Base-by-base conservation (phyloP, 2,113 vertebrate genomes). In the Pteruthius melanotis region DNA sequence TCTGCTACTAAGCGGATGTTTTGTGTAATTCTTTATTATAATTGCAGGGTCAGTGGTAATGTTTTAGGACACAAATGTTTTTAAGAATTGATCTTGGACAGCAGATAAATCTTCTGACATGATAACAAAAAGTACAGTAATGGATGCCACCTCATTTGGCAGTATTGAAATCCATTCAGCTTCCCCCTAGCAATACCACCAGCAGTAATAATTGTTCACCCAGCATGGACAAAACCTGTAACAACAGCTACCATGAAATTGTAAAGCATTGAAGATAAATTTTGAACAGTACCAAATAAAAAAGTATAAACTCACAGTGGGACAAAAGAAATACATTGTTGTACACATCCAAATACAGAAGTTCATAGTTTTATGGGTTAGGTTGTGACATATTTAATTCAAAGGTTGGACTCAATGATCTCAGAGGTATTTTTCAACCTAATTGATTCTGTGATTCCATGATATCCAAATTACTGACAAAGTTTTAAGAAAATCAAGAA, bases 191-290 rank as follows among this genome's bases (percentile, higher is more conserved):
- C 13, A 71, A 63, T 40, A 15, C 8, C 11, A 66, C 11, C 49
- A 28, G 21, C 21, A 60, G 35, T n/a, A 66, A 54, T 33, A 66
- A 69, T 20, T 76, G 61, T 45, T 88, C 35, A 60, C 7, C 6
- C 27, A 35, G 18, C 15, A 33, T 3, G 1, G 21, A 49, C 47
- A 88, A 79, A 79, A 74, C 23, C 26, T 0, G 0, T 42, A 65
- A 49, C 23, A 72, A 19, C 56, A 57, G 4, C 18, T 56, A 30
- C 6, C 18, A 35, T 7, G 21, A 52, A 35, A 42, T n/a, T 54
- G 49, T 54, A 68, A 45, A 71, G 44, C 39, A 56, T 0, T 61
- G 59, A 85, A 78, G 27, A 42, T 45, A 70, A 59, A 22, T 64
- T 83, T 50, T 70, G 45, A 78, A 19, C 35, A 85, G 35, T 7